Percentiles rank a stretch among this genome's conserved stretches.
These are phyloP conservation scores for Phengaris arion DNA, from an alignment of 2,888 invertebrate genomes.

Conservation along the genomic window DNA sequence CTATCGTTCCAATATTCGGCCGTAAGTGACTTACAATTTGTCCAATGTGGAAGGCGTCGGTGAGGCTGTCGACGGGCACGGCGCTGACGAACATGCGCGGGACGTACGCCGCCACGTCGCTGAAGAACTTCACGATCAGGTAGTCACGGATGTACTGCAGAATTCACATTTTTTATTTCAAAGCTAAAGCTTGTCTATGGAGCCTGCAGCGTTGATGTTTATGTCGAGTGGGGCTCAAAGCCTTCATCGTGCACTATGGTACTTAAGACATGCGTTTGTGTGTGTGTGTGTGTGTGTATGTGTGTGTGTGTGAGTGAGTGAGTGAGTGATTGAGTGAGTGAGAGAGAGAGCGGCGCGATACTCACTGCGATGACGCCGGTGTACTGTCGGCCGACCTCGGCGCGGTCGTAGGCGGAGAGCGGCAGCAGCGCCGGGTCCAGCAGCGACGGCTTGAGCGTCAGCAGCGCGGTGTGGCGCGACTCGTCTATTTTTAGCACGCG, in stretches of 20 bases:
- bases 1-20: no score
- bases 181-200: no score
- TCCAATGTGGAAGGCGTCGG: slow-evolving; percentile 77
- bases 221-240: no score
- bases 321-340: no score
- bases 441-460: slow-evolving; percentile 84
- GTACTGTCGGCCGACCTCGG: slow-evolving; percentile 71
- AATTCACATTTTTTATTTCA: no score
- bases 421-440: slow-evolving; percentile 75
- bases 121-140: slow-evolving; percentile 80
- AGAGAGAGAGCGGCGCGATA: neutral
- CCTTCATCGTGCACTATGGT: no score
- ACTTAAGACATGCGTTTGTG: no score
- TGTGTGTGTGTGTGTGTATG: no score
- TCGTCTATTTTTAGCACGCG: slow-evolving; percentile 78
- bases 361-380: slow-evolving; percentile 79
- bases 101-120: slow-evolving; percentile 75
- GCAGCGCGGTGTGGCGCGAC: slow-evolving; percentile 67
- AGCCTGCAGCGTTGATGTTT: no score
- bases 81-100: slow-evolving; percentile 55
- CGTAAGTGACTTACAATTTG: slow-evolving; percentile 68
- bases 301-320: no score
- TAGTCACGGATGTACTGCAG: slow-evolving; percentile 65
- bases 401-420: slow-evolving; percentile 72
- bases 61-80: slow-evolving; percentile 52